phyloP scores from a whole-genome alignment of 2,113 vertebrate species.

The Perca schrenkii region DNA sequence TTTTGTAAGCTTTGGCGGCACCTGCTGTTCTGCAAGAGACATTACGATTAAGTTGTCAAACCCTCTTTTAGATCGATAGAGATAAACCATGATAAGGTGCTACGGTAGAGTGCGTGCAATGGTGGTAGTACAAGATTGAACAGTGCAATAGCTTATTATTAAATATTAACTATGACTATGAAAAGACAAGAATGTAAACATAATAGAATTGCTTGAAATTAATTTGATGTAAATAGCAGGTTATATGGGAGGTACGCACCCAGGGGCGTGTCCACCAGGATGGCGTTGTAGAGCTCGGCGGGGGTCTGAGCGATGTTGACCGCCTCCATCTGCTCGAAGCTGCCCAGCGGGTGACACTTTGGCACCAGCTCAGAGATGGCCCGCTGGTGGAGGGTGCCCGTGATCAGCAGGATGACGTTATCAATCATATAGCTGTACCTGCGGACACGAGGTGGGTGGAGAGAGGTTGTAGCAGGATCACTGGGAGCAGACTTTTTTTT shows the following conservation, averaged over 20 bases:
- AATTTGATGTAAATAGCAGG: not conserved
- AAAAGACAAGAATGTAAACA: too few species aligned
- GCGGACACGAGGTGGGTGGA: not conserved
- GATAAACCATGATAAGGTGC: too few species aligned
- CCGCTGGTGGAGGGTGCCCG: slow-evolving; percentile 96
- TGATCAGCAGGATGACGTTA: slow-evolving; percentile 98
- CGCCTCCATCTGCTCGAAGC: slow-evolving; percentile 99
- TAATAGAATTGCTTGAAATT: too few species aligned
- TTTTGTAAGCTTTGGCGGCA: slow-evolving; percentile 6
- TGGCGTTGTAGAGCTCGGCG: slow-evolving; percentile 97
- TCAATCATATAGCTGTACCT: slow-evolving; percentile 99
- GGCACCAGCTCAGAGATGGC: slow-evolving; percentile 96
- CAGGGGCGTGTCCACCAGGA: slow-evolving; percentile 97
- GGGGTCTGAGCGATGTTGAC: slow-evolving; percentile 99
- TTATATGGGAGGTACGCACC: slow-evolving; percentile 79
- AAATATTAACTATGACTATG: too few species aligned
- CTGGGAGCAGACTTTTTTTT: too few species aligned
- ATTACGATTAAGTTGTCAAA: too few species aligned
- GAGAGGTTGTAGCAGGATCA: too few species aligned
- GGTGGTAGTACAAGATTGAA: too few species aligned
- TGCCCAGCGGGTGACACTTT: slow-evolving; percentile 97
- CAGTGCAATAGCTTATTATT: too few species aligned
- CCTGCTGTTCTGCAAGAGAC: not conserved
- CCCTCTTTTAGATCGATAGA: too few species aligned
- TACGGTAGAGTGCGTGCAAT: too few species aligned